These are phyloP conservation scores for Esperia sulphurella DNA, from an alignment of 2,888 invertebrate species.

Conservation along the genomic window DNA sequence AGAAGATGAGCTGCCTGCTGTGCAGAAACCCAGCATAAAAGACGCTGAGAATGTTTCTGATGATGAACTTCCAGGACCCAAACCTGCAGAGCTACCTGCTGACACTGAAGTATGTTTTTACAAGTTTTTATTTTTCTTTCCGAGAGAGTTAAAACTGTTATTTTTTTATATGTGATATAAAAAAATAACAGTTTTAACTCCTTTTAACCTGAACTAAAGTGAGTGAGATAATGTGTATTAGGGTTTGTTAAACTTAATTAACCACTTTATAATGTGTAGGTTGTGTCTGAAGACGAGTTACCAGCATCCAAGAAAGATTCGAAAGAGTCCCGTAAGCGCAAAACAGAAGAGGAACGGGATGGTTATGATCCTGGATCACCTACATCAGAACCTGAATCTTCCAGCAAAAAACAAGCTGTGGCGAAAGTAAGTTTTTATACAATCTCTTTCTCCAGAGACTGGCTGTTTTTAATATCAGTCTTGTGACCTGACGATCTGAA, in stretches of 20 bases:
- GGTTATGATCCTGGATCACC: slow-evolving; percentile 90
- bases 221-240: no score
- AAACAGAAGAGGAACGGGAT: slow-evolving; percentile 74
- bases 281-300: slow-evolving; percentile 90
- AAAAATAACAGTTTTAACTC: not conserved
- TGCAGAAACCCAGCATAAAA: slow-evolving; percentile 86
- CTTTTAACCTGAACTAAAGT: no score
- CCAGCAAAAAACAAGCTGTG: slow-evolving; percentile 77
- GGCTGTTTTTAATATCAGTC: no score
- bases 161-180: no score
- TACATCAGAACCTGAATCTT: slow-evolving; percentile 85
- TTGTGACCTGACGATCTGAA: no score
- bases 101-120: slow-evolving; percentile 81
- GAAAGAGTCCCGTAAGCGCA: slow-evolving; percentile 77
- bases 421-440: slow-evolving; percentile 49
- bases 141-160: no score
- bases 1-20: slow-evolving; percentile 88
- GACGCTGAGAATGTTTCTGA: slow-evolving; percentile 91
- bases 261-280: no score
- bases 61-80: slow-evolving; percentile 86
- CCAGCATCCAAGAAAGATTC: slow-evolving; percentile 81
- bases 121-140: no score
- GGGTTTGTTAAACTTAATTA: no score
- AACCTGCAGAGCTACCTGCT: slow-evolving; percentile 84
- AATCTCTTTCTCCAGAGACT: not conserved